Percentiles rank a stretch among this genome's conserved stretches.
These are phyloP conservation scores for Pollicipes pollicipes DNA, from an alignment of 1,140 invertebrate genomes.

Conservation along the genomic window DNA sequence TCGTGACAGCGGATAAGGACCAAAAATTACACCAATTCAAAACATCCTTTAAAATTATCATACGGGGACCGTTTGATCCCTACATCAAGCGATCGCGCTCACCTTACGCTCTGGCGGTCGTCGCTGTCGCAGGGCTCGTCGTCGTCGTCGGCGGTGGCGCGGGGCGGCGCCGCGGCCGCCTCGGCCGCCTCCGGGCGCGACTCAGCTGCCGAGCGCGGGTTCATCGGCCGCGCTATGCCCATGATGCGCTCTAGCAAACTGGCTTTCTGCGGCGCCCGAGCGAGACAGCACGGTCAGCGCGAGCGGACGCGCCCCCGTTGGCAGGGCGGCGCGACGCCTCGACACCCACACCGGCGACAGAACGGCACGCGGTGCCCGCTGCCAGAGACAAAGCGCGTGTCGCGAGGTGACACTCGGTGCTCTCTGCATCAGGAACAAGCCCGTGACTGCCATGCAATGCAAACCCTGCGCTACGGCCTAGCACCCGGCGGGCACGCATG, in stretches of 20 bases:
- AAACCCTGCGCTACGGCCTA: background rate
- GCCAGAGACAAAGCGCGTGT: background rate
- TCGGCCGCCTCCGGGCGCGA: constrained; percentile 13
- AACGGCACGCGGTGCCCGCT: background rate
- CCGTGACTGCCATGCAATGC: background rate
- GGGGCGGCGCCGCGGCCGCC: constrained; percentile 12
- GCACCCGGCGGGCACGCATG: background rate
- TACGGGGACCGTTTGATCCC: background rate
- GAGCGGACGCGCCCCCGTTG: background rate
- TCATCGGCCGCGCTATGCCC: constrained; percentile 19
- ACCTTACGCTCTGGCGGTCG: background rate
- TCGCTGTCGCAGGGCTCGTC: background rate
- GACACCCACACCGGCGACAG: background rate
- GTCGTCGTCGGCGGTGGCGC: background rate
- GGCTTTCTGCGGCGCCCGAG: constrained; percentile 17
- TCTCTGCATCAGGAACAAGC: background rate
- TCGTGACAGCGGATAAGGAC: no score
- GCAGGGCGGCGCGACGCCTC: background rate
- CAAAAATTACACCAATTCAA: no score
- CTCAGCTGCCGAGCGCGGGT: constrained; percentile 10
- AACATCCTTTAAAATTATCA: background rate
- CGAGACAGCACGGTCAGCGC: background rate
- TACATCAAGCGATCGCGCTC: background rate
- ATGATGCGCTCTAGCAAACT: constrained; percentile 22
- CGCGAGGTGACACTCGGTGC: background rate